Evolutionary conservation across 2,888 invertebrate species (phyloP).

Genomic region (Heliconius ismenius): DNA sequence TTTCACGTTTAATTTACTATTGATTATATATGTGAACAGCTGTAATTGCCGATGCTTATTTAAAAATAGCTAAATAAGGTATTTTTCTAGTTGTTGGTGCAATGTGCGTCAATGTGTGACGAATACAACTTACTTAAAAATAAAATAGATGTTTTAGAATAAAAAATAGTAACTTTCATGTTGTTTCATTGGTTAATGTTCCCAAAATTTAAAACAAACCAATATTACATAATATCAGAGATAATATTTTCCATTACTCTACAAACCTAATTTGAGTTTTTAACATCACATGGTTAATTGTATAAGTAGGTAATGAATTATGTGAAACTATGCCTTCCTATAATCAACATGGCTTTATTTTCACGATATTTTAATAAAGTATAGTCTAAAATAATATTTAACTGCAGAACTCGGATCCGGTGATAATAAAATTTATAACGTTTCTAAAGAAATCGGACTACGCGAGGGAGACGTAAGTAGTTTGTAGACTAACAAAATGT

Average conservation of each 20-base stretch:
- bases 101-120: neutral
- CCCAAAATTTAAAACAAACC: neutral
- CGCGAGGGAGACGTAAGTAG: neutral
- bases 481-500: slow-evolving; percentile 32
- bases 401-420: neutral
- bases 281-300: neutral
- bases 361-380: too few relatives aligned
- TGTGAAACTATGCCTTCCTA: neutral
- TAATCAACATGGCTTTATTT: too few relatives aligned
- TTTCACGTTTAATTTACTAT: neutral
- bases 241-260: neutral
- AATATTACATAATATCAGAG: neutral
- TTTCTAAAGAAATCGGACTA: neutral
- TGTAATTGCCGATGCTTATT: neutral
- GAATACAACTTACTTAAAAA: too few relatives aligned
- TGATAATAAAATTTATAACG: neutral
- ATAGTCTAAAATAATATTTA: too few relatives aligned
- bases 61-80: neutral
- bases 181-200: too few relatives aligned
- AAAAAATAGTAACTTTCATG: neutral
- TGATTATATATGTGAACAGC: neutral
- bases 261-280: neutral
- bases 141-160: too few relatives aligned
- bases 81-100: neutral
- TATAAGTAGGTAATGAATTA: neutral